Conservation (phyloP, 2,888 invertebrate genomes). For the Pelosia muscerda region DNA sequence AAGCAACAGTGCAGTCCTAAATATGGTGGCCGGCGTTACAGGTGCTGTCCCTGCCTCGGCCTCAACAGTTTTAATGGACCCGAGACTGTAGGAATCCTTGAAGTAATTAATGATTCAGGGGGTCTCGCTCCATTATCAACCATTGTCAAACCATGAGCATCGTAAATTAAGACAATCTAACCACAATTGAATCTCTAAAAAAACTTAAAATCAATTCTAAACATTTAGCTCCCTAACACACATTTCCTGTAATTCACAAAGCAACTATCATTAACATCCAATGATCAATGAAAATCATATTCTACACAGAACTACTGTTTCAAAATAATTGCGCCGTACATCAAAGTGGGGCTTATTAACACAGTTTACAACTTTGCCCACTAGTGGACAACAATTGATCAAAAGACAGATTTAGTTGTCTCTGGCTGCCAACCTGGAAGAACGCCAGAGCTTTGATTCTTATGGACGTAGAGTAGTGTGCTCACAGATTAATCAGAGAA, state of each 20-base stretch:
- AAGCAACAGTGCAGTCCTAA: too few species aligned
- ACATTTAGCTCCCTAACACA: not conserved
- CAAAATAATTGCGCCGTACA: conserved; percentile 43
- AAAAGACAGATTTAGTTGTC: conserved; percentile 69
- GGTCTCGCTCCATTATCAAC: too few species aligned
- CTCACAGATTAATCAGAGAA: conserved; percentile 32
- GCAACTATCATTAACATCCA: conserved; percentile 32
- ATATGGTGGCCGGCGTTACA: too few species aligned
- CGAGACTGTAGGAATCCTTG: too few species aligned
- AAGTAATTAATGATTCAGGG: too few species aligned
- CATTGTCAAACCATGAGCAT: too few species aligned
- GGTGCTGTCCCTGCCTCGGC: too few species aligned
- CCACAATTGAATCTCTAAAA: not conserved
- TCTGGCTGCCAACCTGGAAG: conserved; percentile 60
- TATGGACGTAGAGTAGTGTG: conserved; percentile 55
- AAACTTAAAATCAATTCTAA: not conserved
- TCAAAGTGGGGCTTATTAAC: conserved; percentile 50
- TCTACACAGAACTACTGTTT: conserved; percentile 47
- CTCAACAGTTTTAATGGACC: too few species aligned
- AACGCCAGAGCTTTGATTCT: conserved; percentile 75
- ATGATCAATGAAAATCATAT: conserved; percentile 51
- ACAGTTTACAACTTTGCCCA: conserved; percentile 40
- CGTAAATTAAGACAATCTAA: not conserved
- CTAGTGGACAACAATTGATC: conserved; percentile 64
- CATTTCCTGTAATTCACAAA: conserved; percentile 4